Base-by-base conservation (phyloP, 2,888 invertebrate genomes). In the Andrena marginata region DNA sequence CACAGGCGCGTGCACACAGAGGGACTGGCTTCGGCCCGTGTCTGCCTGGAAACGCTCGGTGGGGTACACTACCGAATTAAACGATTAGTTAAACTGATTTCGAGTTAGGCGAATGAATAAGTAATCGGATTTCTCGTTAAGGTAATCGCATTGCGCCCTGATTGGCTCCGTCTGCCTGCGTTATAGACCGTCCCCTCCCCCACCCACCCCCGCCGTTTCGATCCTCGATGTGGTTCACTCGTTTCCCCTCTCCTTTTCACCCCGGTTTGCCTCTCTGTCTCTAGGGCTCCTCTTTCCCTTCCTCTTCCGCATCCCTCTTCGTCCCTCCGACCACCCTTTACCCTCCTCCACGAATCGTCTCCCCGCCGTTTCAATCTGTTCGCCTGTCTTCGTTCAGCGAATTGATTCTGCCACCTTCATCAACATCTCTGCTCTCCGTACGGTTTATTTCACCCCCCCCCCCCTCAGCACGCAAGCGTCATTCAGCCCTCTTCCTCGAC, bases 31-130 rank as follows among this genome's bases (percentile, higher is more conserved):
- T 60, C 67, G 70, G 65, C 64, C 73, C 68, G 73, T 31, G 78
- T 84, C 84, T 77, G 68, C 65, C 76, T 80, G 65, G 75, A 29
- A 71, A 80, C 67, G 60, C 56, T 71, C 76, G 80, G 81, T 73
- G 83, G 80, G 85, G 85, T 82, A 80, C 56, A 56, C 89, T 90
- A 93, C 92, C 93, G 94, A 94, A 94, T 94, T 94, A 94, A 94
- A 94, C 94, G 94, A 94, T 94, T 94, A 94, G 94, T 94, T 94
- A 94, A 94, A 94, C 94, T 94, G 94, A 94, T 94, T 94, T 94
- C 94, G 92, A 94, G 93, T 93, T 93, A 93, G 93, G 92, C 92
- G 94, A 94, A 94, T 94, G 94, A 94, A 94, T 94, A 94, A 94
- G 94, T 94, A 94, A 94, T 94, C 93, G 93, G 93, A 94, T 94